A percentile compares a stretch with the other conserved stretches of the same genome.
These are phyloP conservation scores for Charadrius vociferus DNA, from an alignment of 2,113 vertebrate genomes.

Conservation along the genomic window DNA sequence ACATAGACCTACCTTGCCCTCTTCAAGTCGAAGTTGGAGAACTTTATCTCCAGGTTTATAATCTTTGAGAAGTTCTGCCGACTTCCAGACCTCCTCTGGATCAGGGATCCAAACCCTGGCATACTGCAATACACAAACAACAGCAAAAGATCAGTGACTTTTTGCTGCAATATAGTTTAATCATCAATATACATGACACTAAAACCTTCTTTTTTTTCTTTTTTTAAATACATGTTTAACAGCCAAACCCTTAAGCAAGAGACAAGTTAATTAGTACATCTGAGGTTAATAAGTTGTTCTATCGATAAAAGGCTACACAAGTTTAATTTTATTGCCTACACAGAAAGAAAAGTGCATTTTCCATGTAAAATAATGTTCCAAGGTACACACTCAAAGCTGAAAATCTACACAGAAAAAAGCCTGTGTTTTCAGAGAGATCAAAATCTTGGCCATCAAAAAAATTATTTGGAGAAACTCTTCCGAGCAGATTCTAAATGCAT, in stretches of 20 bases:
- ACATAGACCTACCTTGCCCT: conserved; percentile 83
- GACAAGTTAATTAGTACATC: background rate
- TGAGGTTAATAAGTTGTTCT: background rate
- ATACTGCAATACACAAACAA: conserved; percentile 77
- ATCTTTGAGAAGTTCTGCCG: conserved; percentile 92
- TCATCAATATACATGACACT: background rate
- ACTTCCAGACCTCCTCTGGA: conserved; percentile 95
- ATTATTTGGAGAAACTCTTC: background rate
- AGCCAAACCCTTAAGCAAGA: background rate
- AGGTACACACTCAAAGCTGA: background rate
- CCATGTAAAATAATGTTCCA: background rate
- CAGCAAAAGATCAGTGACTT: background rate
- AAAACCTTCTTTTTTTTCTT: background rate
- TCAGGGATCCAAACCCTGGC: conserved; percentile 98
- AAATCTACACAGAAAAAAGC: background rate
- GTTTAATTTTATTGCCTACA: background rate
- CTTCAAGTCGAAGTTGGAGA: conserved; percentile 89
- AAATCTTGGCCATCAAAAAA: background rate
- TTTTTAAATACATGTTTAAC: background rate
- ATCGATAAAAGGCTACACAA: background rate
- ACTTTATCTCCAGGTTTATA: conserved; percentile 89
- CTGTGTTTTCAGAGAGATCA: background rate
- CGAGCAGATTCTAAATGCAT: background rate
- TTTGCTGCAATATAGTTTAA: background rate
- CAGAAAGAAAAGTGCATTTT: background rate